Evolutionary conservation across 2,113 vertebrate species (phyloP).

Genomic region (Podarcis raffonei): DNA sequence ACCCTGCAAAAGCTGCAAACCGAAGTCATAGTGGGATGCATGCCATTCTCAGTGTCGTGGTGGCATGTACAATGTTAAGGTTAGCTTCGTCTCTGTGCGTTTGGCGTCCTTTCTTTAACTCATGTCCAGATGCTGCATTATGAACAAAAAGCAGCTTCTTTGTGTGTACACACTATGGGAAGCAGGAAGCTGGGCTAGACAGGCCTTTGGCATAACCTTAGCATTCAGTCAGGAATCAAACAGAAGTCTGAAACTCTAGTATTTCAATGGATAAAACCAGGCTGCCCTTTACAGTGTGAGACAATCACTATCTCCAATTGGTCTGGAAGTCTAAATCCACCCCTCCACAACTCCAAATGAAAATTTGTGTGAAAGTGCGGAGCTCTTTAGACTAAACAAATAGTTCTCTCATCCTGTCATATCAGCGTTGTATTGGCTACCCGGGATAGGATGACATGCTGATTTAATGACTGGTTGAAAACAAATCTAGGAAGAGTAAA

Average conservation of each 20-base stretch:
- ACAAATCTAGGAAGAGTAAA: constrained; percentile 42
- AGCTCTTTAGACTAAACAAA: constrained; percentile 18
- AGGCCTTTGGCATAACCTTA: no score
- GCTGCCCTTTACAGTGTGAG: not conserved
- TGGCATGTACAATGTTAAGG: not conserved
- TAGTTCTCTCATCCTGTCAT: not conserved
- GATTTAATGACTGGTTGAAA: constrained; percentile 11
- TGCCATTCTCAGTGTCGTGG: not conserved
- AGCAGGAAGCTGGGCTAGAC: no score
- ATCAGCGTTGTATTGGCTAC: constrained; percentile 8
- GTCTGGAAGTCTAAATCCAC: not conserved
- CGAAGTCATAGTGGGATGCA: not conserved
- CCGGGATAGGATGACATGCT: not conserved
- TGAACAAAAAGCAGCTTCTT: not conserved
- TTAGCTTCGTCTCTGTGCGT: not conserved
- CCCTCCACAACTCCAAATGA: not conserved
- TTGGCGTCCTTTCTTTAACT: not conserved
- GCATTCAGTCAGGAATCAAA: not conserved
- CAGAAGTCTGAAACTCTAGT: no score
- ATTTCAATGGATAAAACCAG: not conserved
- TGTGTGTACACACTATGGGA: not conserved
- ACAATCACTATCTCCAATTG: not conserved
- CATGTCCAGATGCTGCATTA: not conserved
- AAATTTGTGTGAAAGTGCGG: not conserved
- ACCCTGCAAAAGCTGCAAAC: no score